Percentiles rank a stretch among this genome's conserved stretches.
Evolutionary conservation across 2,797 vertebrate species (phyloP).

Genomic region (Propithecus deckenii): DNA sequence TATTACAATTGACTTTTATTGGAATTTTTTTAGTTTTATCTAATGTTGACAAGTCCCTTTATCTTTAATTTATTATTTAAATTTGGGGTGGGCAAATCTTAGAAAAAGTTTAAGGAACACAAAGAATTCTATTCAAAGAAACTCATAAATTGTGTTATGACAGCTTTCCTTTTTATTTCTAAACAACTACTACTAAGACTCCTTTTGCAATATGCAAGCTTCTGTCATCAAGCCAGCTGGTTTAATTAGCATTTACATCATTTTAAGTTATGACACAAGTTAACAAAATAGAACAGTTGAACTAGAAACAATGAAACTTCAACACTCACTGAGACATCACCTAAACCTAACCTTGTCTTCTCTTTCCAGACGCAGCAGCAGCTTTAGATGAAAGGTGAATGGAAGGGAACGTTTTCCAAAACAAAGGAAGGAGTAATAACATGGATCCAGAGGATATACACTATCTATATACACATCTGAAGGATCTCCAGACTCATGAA

Average conservation of each 20-base stretch:
- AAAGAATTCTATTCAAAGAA: conserved; percentile 40
- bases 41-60: neutral
- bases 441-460: neutral
- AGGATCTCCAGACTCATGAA: neutral
- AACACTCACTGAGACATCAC: neutral
- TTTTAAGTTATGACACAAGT: neutral
- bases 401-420: neutral
- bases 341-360: neutral
- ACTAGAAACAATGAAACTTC: neutral
- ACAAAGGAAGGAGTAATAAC: neutral
- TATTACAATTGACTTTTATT: neutral
- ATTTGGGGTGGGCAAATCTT: neutral
- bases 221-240: conserved; percentile 16
- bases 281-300: conserved; percentile 18
- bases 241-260: neutral
- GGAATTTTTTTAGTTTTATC: conserved; percentile 3
- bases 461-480: neutral
- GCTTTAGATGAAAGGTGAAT: neutral
- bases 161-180: conserved; percentile 22
- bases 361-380: neutral
- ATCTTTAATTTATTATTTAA: neutral
- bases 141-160: neutral
- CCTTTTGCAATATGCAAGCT: neutral
- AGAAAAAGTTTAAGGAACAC: neutral
- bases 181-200: conserved; percentile 1